Conservation (phyloP, 1,140 invertebrate genomes). For the Phocides pigmalion region DNA sequence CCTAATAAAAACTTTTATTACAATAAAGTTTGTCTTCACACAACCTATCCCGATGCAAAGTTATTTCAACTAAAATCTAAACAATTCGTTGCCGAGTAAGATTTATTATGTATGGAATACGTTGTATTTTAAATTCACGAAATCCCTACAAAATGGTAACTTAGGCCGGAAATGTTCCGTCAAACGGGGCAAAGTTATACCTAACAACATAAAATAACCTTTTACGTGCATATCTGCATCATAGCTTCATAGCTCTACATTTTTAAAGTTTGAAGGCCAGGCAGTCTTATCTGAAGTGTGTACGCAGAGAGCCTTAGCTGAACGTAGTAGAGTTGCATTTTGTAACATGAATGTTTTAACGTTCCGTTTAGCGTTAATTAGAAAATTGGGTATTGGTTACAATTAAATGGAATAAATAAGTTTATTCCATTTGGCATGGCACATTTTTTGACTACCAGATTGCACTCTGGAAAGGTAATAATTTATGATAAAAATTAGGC, state of each 20-base stretch:
- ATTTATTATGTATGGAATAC: neutral
- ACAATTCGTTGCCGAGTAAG: neutral
- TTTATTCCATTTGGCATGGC: too few relatives aligned
- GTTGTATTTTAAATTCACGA: conserved; percentile 20
- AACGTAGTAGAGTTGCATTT: conserved; percentile 54
- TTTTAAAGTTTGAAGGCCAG: conserved; percentile 62
- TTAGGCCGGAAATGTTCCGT: conserved; percentile 43
- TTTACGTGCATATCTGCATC: conserved; percentile 57
- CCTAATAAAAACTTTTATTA: neutral
- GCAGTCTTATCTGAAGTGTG: conserved; percentile 31
- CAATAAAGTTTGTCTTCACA: conserved; percentile 1
- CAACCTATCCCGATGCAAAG: neutral
- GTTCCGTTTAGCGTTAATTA: conserved; percentile 44
- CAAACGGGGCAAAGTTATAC: conserved; percentile 38
- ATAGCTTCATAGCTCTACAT: conserved; percentile 59
- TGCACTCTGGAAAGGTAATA: too few relatives aligned
- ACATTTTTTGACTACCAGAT: too few relatives aligned
- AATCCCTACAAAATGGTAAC: conserved; percentile 27
- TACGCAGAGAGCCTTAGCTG: conserved; percentile 41
- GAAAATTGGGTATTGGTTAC: too few relatives aligned
- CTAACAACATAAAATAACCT: conserved; percentile 65
- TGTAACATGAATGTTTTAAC: conserved; percentile 29
- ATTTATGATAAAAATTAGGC: too few relatives aligned
- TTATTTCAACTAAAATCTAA: neutral
- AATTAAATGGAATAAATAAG: too few relatives aligned